A percentile compares a stretch with the other conserved stretches of the same genome.
Conservation (phyloP, 92 coral and sea anemone genomes). For the Epizoanthus illoricatus region DNA sequence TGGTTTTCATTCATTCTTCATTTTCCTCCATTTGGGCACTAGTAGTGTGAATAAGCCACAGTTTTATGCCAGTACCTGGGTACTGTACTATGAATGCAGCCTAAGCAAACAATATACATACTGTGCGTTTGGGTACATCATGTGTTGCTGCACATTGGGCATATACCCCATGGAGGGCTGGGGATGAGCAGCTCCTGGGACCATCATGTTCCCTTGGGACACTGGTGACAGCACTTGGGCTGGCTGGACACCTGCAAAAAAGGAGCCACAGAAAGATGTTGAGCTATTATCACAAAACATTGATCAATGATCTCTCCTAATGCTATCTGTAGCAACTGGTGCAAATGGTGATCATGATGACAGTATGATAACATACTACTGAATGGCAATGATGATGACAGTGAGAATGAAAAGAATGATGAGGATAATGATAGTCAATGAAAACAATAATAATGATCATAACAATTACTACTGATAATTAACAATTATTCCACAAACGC, state of each 20-base stretch:
- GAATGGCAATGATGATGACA: no score
- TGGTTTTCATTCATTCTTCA: not conserved
- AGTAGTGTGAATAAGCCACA: not conserved
- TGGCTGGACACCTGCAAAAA: slow-evolving; percentile 32
- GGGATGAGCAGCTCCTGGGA: slow-evolving; percentile 23
- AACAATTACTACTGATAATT: no score
- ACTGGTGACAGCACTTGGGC: slow-evolving; percentile 25
- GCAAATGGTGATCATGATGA: no score
- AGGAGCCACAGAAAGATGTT: not conserved
- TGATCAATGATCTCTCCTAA: no score
- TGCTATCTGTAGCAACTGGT: no score
- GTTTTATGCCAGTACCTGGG: not conserved
- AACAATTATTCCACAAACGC: no score
- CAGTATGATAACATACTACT: no score
- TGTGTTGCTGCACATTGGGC: slow-evolving; percentile 37
- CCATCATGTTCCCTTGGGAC: slow-evolving; percentile 38
- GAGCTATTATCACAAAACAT: no score
- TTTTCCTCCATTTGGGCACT: not conserved
- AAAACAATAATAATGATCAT: no score
- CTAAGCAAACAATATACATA: slow-evolving; percentile 2
- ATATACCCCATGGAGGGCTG: slow-evolving; percentile 31
- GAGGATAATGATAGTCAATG: no score
- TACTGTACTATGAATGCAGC: not conserved
- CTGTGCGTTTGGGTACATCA: slow-evolving; percentile 36
- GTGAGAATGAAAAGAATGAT: no score